Percentiles rank a stretch among this genome's conserved stretches.
Conservation (phyloP, 1,140 invertebrate genomes). For the Conus betulinus region DNA sequence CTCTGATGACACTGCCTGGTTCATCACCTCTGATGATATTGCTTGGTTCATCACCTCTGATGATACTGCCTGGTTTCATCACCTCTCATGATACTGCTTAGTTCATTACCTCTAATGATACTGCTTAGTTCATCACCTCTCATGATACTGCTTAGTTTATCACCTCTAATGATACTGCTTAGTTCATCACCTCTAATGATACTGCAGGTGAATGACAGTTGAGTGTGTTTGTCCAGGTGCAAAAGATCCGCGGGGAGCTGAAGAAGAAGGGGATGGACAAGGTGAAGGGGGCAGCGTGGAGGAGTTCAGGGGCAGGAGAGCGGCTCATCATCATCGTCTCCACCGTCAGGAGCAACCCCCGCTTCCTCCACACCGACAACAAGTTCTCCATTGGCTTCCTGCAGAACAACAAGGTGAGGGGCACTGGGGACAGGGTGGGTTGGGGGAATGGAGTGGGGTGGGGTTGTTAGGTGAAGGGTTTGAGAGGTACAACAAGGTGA, state of each 20-base stretch:
- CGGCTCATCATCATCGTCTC: slow-evolving; percentile 90
- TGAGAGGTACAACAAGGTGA: slow-evolving; percentile 82
- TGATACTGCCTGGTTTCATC: no score
- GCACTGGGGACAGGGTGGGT: no score
- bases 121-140: no score
- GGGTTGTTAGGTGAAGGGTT: slow-evolving; percentile 79
- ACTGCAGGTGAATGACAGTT: not conserved
- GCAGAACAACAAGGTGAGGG: slow-evolving; percentile 67
- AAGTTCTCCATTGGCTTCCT: slow-evolving; percentile 70
- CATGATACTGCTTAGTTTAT: no score
- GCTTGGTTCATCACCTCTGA: no score
- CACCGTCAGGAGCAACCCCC: slow-evolving; percentile 82
- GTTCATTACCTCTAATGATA: no score
- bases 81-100: no score
- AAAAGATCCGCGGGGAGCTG: slow-evolving; percentile 83
- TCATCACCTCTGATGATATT: no score
- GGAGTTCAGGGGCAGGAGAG: slow-evolving; percentile 97
- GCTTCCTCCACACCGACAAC: slow-evolving; percentile 60
- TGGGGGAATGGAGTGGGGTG: no score
- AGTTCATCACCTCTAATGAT: no score
- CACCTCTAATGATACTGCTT: no score
- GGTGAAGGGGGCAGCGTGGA: slow-evolving; percentile 90
- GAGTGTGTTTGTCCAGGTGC: slow-evolving; percentile 78
- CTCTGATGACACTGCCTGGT: no score
- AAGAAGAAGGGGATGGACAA: slow-evolving; percentile 72